Percentiles rank a stretch among this genome's conserved stretches.
phyloP scores from a whole-genome alignment of 2,888 invertebrate species.

The Drosophila kambysellisi region DNA sequence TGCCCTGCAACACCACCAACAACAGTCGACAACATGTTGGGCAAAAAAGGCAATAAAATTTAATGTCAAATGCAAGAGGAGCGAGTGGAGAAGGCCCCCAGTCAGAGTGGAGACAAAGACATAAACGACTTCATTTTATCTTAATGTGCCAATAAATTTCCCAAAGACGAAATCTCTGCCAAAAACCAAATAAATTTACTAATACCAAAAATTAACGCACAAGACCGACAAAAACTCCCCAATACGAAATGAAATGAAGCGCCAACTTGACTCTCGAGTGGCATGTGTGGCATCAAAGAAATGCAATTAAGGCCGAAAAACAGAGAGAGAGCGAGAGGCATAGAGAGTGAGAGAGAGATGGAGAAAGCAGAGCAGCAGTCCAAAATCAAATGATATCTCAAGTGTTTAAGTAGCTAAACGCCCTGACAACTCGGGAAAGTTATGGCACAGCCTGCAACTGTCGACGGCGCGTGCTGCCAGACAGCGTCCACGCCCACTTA shows the following conservation, averaged over 20 bases:
- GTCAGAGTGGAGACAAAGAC: slow-evolving; percentile 40
- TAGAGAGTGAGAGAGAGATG: slow-evolving; percentile 2
- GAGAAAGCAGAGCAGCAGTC: slow-evolving; percentile 21
- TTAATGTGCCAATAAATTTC: slow-evolving; percentile 84
- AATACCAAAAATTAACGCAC: slow-evolving; percentile 68
- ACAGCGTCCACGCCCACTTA: slow-evolving; percentile 34
- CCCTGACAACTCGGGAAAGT: slow-evolving; percentile 75
- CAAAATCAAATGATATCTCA: slow-evolving; percentile 64
- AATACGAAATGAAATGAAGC: slow-evolving; percentile 62
- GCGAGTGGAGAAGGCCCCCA: slow-evolving; percentile 34
- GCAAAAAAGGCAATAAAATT: slow-evolving; percentile 78
- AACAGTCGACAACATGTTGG: slow-evolving; percentile 23
- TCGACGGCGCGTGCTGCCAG: slow-evolving; percentile 68
- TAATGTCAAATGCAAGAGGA: slow-evolving; percentile 64
- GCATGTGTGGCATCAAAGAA: slow-evolving; percentile 76
- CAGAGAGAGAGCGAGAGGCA: not conserved
- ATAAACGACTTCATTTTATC: slow-evolving; percentile 82
- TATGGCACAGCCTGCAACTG: slow-evolving; percentile 72
- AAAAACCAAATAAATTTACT: slow-evolving; percentile 81
- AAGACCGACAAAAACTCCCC: slow-evolving; percentile 22
- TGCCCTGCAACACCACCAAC: not conserved
- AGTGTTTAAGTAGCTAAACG: slow-evolving; percentile 79
- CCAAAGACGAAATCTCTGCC: slow-evolving; percentile 79
- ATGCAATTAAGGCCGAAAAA: slow-evolving; percentile 73
- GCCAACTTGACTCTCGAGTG: slow-evolving; percentile 74